These are phyloP conservation scores for Crotalus viridis DNA, from an alignment of 2,113 vertebrate genomes.

Conservation along the genomic window DNA sequence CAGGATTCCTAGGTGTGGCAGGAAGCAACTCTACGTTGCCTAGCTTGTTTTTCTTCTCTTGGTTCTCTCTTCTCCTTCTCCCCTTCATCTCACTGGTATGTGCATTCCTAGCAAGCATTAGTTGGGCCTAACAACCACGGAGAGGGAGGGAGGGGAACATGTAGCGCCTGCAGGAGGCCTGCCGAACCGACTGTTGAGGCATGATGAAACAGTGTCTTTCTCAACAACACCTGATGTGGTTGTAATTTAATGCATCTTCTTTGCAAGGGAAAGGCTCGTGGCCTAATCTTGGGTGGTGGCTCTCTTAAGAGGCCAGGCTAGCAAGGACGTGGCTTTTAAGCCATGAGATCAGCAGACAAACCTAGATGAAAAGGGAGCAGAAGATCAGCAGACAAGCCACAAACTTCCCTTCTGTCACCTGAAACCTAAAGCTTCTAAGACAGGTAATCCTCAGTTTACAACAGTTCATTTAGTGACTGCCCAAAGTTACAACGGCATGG, in stretches of 20 bases:
- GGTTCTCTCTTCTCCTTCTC: background rate
- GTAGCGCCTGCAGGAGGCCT: background rate
- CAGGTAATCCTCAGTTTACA: background rate
- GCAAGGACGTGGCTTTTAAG: background rate
- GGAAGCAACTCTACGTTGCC: conserved; percentile 46
- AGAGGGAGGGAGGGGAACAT: conserved; percentile 28
- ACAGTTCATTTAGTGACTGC: too few species aligned
- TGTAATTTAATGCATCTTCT: background rate
- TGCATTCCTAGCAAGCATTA: background rate
- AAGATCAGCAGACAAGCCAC: background rate
- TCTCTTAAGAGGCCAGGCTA: background rate
- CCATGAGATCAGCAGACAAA: background rate
- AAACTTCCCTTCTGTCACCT: background rate
- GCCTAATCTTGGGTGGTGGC: background rate
- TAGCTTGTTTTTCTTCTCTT: conserved; percentile 40
- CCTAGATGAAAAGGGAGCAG: background rate
- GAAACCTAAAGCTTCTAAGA: background rate
- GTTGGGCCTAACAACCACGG: conserved; percentile 31
- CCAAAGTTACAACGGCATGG: too few species aligned
- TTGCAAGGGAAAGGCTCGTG: background rate
- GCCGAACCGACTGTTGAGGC: conserved; percentile 35
- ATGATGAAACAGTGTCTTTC: conserved; percentile 47
- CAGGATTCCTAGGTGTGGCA: conserved; percentile 48
- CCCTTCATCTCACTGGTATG: background rate
- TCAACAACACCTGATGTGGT: conserved; percentile 33